These are phyloP conservation scores for Notolepis coatsorum DNA, from an alignment of 2,797 vertebrate genomes.

Conservation along the genomic window DNA sequence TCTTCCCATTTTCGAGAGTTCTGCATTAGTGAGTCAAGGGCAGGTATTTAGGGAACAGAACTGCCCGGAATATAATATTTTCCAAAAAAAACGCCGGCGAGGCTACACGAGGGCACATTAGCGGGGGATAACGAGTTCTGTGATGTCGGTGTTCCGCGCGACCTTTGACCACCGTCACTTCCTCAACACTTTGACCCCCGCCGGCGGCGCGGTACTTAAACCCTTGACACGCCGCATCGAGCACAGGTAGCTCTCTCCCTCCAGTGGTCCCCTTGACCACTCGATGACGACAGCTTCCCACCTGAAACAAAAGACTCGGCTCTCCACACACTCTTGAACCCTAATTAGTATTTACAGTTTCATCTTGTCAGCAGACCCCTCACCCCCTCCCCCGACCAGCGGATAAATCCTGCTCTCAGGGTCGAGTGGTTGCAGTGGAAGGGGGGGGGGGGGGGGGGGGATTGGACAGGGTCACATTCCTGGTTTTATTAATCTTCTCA, in stretches of 20 bases:
- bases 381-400: neutral
- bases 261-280: conserved; percentile 47
- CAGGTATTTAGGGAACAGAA: conserved; percentile 63
- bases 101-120: conserved; percentile 64
- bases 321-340: conserved; percentile 64
- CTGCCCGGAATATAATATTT: conserved; percentile 66
- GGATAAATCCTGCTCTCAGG: conserved; percentile 23
- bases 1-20: conserved; percentile 59
- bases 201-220: conserved; percentile 64
- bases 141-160: conserved; percentile 67
- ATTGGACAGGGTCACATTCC: conserved; percentile 72
- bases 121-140: conserved; percentile 76
- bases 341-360: conserved; percentile 74
- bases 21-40: conserved; percentile 66
- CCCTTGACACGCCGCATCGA: conserved; percentile 54
- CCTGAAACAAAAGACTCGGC: conserved; percentile 51
- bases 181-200: conserved; percentile 50
- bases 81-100: conserved; percentile 59
- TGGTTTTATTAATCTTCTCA: conserved; percentile 70
- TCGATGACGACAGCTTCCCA: conserved; percentile 42
- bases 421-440: conserved; percentile 25
- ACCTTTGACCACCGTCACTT: conserved; percentile 56
- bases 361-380: conserved; percentile 41
- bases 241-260: conserved; percentile 45
- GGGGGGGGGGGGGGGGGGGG: conserved; percentile 43